A percentile compares a stretch with the other conserved stretches of the same genome.
phyloP scores from a whole-genome alignment of 2,797 vertebrate species.

The Spinus pinus region DNA sequence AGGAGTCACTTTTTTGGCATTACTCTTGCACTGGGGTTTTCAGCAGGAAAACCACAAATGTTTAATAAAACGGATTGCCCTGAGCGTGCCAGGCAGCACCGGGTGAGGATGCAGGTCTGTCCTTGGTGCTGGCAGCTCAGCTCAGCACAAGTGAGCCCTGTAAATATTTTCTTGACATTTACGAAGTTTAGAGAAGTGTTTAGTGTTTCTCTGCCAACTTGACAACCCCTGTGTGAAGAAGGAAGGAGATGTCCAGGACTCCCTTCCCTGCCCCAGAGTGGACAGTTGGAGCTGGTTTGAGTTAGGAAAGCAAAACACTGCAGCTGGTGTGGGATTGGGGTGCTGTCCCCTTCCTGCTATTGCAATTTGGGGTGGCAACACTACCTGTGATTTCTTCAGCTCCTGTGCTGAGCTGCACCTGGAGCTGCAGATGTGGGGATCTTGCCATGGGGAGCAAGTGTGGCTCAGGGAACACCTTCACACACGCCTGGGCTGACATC shows the following conservation, averaged over 20 bases:
- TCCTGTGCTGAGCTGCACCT: neutral
- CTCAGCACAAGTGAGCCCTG: neutral
- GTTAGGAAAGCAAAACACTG: neutral
- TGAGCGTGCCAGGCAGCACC: neutral
- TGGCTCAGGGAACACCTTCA: neutral
- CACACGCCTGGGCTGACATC: neutral
- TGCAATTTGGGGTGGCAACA: fast-evolving
- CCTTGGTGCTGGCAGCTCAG: neutral
- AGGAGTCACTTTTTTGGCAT: conserved; percentile 38
- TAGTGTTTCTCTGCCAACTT: neutral
- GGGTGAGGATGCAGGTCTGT: neutral
- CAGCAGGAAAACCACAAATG: conserved; percentile 44
- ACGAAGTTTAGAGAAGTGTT: neutral
- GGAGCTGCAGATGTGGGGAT: neutral
- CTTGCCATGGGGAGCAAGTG: neutral
- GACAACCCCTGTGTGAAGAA: neutral
- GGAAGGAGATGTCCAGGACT: neutral
- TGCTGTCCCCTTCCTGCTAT: neutral
- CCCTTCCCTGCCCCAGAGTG: neutral
- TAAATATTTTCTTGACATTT: conserved; percentile 47
- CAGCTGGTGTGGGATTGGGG: neutral
- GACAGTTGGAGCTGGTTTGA: neutral
- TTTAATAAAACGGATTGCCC: neutral
- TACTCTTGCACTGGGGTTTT: conserved; percentile 17
- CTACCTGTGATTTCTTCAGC: neutral